Evolutionary conservation across 2,888 invertebrate genomes (phyloP), one percentile per base, ranked within the genome.

Genomic region (Parnassius smintheus): DNA sequence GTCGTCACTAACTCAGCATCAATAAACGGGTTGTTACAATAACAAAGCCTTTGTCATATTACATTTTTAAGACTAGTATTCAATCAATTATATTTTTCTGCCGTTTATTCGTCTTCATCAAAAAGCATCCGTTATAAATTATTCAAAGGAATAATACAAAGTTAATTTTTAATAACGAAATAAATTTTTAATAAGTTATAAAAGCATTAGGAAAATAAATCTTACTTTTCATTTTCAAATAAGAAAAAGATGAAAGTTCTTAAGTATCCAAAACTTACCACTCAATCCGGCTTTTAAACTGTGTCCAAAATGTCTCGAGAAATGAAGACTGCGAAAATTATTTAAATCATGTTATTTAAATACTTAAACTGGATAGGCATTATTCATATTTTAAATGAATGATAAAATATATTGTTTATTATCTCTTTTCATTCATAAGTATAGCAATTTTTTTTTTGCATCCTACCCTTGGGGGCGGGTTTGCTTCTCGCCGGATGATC

Each of bases 281-380:
- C 63, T 63, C 59, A 59, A 59, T 63, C 59, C 63, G 59, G 59
- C 63, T 63, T 63, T 63, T 56, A 63, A 63, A 59, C 63, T 63
- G 63, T 59, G 59, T 55, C 63, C 63, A 59, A 63, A 61, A 59
- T 59, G 56, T 59, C 55, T 59, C 59, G 56, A 59, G 63, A 45
- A 51, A 45, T 46, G 13, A 55, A 55, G 42, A 63, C 50, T 46
- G 59, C 51, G 45, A 51, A 59, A 60, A 59, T 59, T 51, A 45
- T 56, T 46, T 59, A 51, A 56, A 63, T 62, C 55, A 50, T 51
- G 52, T 63, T 41, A 58, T 62, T 44, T 42, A 61, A 61, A 51
- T 46, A 46, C 48, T 50, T 56, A 41, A 61, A 48, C 8, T 13
- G 13, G n/a, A 10, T 46, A 0, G 7, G 35, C 4, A 35, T 35